Conservation (phyloP, 2,888 invertebrate genomes). For the Drosophila longiperda region DNA sequence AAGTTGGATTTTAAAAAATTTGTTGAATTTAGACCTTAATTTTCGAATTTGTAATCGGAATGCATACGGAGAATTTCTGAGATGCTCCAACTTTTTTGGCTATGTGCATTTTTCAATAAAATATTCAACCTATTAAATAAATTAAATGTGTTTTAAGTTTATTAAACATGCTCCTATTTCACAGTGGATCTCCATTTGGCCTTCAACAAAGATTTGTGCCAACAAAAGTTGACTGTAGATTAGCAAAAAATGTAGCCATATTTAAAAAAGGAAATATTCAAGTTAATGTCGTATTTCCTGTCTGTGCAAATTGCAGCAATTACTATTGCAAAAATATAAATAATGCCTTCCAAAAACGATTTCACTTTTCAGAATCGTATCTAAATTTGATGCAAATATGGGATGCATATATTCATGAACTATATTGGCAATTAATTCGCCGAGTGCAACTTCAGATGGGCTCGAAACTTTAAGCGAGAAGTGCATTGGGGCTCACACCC, state of each 20-base stretch:
- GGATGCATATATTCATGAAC: background rate
- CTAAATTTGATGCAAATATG: background rate
- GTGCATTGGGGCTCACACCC: background rate
- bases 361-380: background rate
- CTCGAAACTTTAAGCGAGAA: background rate
- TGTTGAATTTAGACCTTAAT: too few relatives aligned
- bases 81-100: background rate
- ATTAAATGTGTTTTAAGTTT: background rate
- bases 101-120: background rate
- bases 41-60: too few relatives aligned
- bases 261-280: background rate
- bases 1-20: too few relatives aligned
- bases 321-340: background rate
- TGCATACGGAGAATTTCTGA: background rate
- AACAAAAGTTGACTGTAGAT: background rate
- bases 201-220: background rate
- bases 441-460: constrained; percentile 21
- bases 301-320: background rate
- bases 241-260: background rate
- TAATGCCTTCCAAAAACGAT: background rate
- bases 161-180: background rate
- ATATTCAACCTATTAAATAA: too few relatives aligned
- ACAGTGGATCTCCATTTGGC: background rate
- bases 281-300: background rate
- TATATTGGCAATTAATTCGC: constrained; percentile 21